Evolutionary conservation across 1,140 invertebrate genomes (phyloP).

Genomic region (Monomorium pharaonis): DNA sequence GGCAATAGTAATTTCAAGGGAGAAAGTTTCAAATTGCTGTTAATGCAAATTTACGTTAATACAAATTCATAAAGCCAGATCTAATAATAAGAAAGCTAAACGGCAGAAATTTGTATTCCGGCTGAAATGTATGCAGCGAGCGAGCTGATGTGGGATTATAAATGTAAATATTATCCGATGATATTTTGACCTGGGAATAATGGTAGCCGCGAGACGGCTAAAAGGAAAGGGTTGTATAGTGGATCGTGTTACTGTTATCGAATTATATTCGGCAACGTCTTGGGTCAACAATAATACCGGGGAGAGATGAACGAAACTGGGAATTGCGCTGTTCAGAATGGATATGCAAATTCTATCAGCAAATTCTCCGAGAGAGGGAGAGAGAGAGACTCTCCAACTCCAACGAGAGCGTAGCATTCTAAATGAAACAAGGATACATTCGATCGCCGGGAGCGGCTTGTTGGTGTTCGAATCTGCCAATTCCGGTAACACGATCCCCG

Average conservation of each 20-base stretch:
- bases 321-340: not conserved
- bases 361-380: not conserved
- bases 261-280: constrained; percentile 26
- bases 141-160: not conserved
- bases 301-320: not conserved
- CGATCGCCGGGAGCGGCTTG: not conserved
- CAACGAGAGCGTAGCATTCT: not conserved
- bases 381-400: not conserved
- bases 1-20: not conserved
- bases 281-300: constrained; percentile 9
- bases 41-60: constrained; percentile 22
- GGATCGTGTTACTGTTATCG: constrained; percentile 24
- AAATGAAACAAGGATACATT: not conserved
- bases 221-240: not conserved
- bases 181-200: constrained; percentile 37
- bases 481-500: not conserved
- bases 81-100: constrained; percentile 7
- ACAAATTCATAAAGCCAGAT: not conserved
- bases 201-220: too few species aligned
- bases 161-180: constrained; percentile 23
- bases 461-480: not conserved
- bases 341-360: constrained; percentile 19
- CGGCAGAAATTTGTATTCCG: not conserved
- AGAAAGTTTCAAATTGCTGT: not conserved
- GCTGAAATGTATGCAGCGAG: not conserved